Evolutionary conservation across 2,113 vertebrate species (phyloP), one percentile per base, ranked within the genome.

Genomic region (Notarius quadriscutis): DNA sequence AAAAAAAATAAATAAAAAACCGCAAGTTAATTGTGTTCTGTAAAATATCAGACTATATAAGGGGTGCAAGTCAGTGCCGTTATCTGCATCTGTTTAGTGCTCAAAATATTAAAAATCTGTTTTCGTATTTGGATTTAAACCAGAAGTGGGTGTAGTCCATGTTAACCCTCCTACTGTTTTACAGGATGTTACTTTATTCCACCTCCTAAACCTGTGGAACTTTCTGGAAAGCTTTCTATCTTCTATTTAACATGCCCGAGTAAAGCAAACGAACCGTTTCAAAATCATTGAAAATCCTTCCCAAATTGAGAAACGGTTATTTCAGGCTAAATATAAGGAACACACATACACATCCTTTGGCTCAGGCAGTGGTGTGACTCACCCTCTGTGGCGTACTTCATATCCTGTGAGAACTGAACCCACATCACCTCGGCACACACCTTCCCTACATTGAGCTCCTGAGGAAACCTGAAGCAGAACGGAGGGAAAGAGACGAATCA

Each of bases 361-460:
- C 82, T 18, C 41, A n/a, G 4, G 5, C 57, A 63, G 58, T 18
- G 84, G 0, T 50, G 22, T 18, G 53, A 67, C 95, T 95, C 93
- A 99, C 98, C 98, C 94, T 99, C 98, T 96, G 98, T 96, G 25
- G 97, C 98, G 0, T 99, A 99, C 91, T 98, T 99, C 98, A 99
- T 99, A 92, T 99, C 98, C 92, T 99, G 98, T 84, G 98, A 95
- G 94, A 99, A 99, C 87, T 99, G 94, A 7, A 95, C 96, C 98
- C 98, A 99, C 97, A 99, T 99, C 89, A 98, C 98, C 90, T 99
- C 98, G 0, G 98, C 97, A 0, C 97, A 98, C 91, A 99, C 96
- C 94, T 98, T 99, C 57, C 98, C 98, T 85, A 99, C 98, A 69
- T 93, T 97, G 85, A 99, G 95, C 88, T 99, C 98, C 89, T 99